A percentile compares a stretch with the other conserved stretches of the same genome.
Conservation (phyloP, 2,113 vertebrate species). For the Naja naja region DNA sequence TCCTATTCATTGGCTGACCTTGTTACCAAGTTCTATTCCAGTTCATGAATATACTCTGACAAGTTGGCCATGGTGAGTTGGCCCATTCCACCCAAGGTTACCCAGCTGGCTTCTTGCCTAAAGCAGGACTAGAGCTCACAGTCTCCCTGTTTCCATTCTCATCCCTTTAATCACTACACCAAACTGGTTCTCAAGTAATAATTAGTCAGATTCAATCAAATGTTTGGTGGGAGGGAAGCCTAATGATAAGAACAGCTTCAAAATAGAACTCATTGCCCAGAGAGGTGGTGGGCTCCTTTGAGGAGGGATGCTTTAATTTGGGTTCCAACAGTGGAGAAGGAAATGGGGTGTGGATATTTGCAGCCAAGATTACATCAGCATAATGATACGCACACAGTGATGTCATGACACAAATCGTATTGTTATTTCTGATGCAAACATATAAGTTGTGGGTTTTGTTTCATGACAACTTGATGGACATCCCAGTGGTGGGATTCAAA, state of each 20-base stretch:
- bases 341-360: neutral
- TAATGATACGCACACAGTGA: neutral
- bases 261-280: neutral
- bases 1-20: too few species aligned
- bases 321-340: neutral
- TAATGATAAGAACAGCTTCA: neutral
- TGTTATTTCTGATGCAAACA: neutral
- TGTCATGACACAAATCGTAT: neutral
- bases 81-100: neutral
- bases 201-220: neutral
- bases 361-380: neutral
- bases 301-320: neutral
- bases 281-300: neutral
- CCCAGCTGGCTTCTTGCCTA: neutral
- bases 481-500: neutral
- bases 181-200: neutral
- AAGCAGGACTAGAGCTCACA: neutral
- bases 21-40: too few species aligned
- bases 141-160: neutral
- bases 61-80: too few species aligned
- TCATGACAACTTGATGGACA: neutral
- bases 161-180: neutral
- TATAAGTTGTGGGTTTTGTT: neutral
- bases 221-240: neutral
- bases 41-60: too few species aligned